A percentile compares a stretch with the other conserved stretches of the same genome.
Evolutionary conservation across 2,888 invertebrate genomes (phyloP).

Genomic region (Ariolimax columbianus): DNA sequence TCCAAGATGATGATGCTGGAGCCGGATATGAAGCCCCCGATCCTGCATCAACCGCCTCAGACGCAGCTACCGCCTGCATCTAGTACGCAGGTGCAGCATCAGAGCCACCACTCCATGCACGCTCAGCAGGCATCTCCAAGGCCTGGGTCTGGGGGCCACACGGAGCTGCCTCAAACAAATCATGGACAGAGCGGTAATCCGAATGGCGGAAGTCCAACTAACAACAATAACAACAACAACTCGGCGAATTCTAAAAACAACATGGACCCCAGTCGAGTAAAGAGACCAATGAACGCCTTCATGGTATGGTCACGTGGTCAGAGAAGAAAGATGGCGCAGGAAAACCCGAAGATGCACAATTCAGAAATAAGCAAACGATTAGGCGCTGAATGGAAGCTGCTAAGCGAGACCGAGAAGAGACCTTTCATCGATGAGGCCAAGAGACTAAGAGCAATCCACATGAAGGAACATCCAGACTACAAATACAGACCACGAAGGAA

Average conservation of each 20-base stretch:
- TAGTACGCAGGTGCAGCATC: conserved; percentile 39
- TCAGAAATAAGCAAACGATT: conserved; percentile 97
- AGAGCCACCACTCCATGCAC: conserved; percentile 48
- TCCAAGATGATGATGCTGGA: conserved; percentile 55
- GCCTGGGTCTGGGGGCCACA: conserved; percentile 49
- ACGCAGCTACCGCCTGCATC: conserved; percentile 47
- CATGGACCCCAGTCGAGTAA: conserved; percentile 85
- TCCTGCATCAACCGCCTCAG: conserved; percentile 48
- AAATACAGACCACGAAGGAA: conserved; percentile 97
- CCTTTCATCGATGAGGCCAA: conserved; percentile 99
- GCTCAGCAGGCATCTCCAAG: conserved; percentile 43
- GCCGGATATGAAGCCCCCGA: conserved; percentile 54
- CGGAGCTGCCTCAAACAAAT: conserved; percentile 51
- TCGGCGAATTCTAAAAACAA: conserved; percentile 50
- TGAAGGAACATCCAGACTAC: conserved; percentile 99
- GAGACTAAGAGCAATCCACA: conserved; percentile 95
- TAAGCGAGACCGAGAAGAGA: conserved; percentile 95
- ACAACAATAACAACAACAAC: conserved; percentile 50
- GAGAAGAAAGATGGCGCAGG: conserved; percentile 98
- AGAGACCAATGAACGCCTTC: conserved; percentile 98
- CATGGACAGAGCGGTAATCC: conserved; percentile 38
- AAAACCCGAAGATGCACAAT: conserved; percentile 99
- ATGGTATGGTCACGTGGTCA: conserved; percentile 98
- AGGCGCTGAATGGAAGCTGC: conserved; percentile 98
- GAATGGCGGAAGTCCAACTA: conserved; percentile 74